A percentile compares a stretch with the other conserved stretches of the same genome.
phyloP scores from a whole-genome alignment of 2,888 invertebrate genomes.

The Merodon equestris region DNA sequence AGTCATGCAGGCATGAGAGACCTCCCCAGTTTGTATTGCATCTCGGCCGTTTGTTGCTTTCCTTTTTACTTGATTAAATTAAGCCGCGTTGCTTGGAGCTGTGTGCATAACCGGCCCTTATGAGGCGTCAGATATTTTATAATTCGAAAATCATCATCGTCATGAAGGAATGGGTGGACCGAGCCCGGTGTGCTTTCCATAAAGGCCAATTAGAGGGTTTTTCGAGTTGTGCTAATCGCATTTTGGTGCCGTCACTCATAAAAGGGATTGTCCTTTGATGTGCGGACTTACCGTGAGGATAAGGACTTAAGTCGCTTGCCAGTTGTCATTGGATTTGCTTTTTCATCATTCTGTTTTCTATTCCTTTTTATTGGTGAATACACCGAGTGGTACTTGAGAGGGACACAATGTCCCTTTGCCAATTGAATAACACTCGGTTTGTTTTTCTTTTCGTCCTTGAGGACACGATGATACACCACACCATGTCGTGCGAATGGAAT shows the following conservation, averaged over 20 bases:
- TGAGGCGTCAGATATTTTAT: constrained; percentile 32
- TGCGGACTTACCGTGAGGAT: constrained; percentile 8
- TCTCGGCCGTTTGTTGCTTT: constrained; percentile 12
- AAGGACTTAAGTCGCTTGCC: constrained; percentile 47
- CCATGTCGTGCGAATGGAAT: constrained; percentile 22
- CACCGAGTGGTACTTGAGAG: constrained; percentile 34
- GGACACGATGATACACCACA: constrained; percentile 21
- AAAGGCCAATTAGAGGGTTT: constrained; percentile 55
- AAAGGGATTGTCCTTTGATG: constrained; percentile 51
- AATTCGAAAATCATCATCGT: constrained; percentile 28
- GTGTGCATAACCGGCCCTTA: background rate
- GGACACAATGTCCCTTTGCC: constrained; percentile 45
- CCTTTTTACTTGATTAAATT: constrained; percentile 44
- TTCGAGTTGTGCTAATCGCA: constrained; percentile 53
- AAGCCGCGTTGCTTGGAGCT: constrained; percentile 5
- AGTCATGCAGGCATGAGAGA: too few species aligned
- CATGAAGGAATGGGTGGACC: constrained; percentile 8
- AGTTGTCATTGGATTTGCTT: constrained; percentile 5
- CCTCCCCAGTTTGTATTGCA: background rate
- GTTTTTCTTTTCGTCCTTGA: constrained; percentile 8
- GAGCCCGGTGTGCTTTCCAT: constrained; percentile 25
- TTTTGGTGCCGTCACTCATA: constrained; percentile 35
- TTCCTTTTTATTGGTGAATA: constrained; percentile 41
- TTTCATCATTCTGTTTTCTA: too few species aligned
- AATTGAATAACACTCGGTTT: constrained; percentile 36